Evolutionary conservation across 2,797 vertebrate species (phyloP).

Genomic region (Lepilemur septentrionalis): DNA sequence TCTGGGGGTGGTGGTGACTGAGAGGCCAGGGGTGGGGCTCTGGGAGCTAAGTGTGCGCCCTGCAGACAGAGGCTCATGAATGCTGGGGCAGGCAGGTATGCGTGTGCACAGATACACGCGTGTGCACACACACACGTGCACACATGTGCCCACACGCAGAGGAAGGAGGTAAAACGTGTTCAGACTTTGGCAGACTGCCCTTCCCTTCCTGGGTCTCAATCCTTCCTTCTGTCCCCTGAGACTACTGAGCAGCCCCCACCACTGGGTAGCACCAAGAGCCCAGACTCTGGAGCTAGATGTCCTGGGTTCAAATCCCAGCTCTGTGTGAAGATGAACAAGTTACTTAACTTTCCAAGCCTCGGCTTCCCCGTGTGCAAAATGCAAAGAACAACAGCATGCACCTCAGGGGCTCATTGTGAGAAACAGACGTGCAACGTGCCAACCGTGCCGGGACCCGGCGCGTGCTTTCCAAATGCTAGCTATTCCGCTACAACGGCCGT

Average conservation of each 20-base stretch:
- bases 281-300: neutral
- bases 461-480: fast-evolving
- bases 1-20: no score
- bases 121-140: neutral
- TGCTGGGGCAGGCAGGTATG: neutral
- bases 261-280: neutral
- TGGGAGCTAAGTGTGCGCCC: neutral
- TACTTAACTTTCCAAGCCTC: neutral
- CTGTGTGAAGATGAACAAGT: neutral
- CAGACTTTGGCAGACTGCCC: neutral
- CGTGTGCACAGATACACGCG: no score
- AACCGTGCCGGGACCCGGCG: fast-evolving
- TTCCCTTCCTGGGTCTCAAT: neutral
- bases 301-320: neutral
- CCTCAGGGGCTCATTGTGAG: neutral
- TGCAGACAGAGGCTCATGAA: fast-evolving
- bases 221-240: neutral
- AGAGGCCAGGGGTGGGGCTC: neutral
- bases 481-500: neutral
- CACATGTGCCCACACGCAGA: neutral
- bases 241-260: neutral
- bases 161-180: no score
- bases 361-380: neutral
- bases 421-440: no score
- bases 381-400: neutral